Conservation (phyloP, 2,888 invertebrate genomes). For the Orthosia incerta region DNA sequence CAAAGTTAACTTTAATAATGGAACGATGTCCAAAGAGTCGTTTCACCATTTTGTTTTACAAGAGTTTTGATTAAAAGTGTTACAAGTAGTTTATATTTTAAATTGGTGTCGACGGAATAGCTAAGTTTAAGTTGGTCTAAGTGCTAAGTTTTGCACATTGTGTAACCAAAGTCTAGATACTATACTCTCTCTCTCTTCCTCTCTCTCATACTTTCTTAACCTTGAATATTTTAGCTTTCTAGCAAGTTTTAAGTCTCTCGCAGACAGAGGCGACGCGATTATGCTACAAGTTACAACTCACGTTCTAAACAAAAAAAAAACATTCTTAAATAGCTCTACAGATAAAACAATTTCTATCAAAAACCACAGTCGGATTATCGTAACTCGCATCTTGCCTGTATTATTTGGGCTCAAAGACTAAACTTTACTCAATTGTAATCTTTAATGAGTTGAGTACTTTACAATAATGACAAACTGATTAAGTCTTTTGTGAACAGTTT, state of each 20-base stretch:
- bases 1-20: slow-evolving; percentile 11
- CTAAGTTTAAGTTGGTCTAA: slow-evolving; percentile 22
- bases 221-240: slow-evolving; percentile 7
- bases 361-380: too few species aligned
- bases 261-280: too few species aligned
- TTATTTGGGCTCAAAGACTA: too few species aligned
- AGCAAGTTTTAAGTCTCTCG: too few species aligned
- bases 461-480: neutral
- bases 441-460: neutral
- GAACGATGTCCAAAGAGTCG: neutral
- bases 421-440: too few species aligned
- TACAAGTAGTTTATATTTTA: neutral
- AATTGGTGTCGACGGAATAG: slow-evolving; percentile 19
- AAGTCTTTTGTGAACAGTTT: neutral
- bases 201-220: too few species aligned
- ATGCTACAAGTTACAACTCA: too few species aligned
- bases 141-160: slow-evolving; percentile 25
- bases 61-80: slow-evolving; percentile 25
- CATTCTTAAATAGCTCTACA: too few species aligned
- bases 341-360: too few species aligned
- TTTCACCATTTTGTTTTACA: neutral
- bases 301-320: too few species aligned
- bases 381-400: too few species aligned
- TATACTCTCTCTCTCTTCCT: too few species aligned
- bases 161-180: neutral